Evolutionary conservation across 2,113 vertebrate species (phyloP).

Genomic region (Neolamprologus sp.): DNA sequence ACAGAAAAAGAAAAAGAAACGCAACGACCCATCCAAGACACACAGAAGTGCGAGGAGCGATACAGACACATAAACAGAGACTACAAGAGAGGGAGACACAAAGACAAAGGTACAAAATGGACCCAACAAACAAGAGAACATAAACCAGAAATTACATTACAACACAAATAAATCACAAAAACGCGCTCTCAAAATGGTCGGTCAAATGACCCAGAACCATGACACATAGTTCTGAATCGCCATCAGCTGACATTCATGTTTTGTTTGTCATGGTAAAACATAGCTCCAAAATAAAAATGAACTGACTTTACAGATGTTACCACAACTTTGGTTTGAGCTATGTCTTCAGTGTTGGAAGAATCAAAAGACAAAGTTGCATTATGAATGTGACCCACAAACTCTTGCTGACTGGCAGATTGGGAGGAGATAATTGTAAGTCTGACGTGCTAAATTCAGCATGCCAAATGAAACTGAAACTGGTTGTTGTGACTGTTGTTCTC

Average conservation of each 20-base stretch:
- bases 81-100: not conserved
- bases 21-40: accelerated
- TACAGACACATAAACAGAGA: not conserved
- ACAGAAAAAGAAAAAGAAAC: accelerated
- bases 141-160: not conserved
- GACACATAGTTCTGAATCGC: not conserved
- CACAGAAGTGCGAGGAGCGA: not conserved
- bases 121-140: not conserved
- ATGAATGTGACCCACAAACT: not conserved
- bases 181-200: accelerated
- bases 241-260: accelerated
- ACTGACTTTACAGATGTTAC: not conserved
- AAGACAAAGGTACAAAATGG: not conserved
- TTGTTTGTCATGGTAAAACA: not conserved
- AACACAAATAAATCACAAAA: not conserved
- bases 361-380: not conserved
- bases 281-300: not conserved
- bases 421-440: not conserved
- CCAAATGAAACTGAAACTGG: not conserved
- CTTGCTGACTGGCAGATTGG: not conserved
- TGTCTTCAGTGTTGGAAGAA: not conserved
- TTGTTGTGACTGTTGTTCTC: not conserved
- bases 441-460: not conserved
- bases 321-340: not conserved
- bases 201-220: not conserved